Base-by-base conservation (phyloP, 2,113 vertebrate species). In the Sporophila hypoxantha region DNA sequence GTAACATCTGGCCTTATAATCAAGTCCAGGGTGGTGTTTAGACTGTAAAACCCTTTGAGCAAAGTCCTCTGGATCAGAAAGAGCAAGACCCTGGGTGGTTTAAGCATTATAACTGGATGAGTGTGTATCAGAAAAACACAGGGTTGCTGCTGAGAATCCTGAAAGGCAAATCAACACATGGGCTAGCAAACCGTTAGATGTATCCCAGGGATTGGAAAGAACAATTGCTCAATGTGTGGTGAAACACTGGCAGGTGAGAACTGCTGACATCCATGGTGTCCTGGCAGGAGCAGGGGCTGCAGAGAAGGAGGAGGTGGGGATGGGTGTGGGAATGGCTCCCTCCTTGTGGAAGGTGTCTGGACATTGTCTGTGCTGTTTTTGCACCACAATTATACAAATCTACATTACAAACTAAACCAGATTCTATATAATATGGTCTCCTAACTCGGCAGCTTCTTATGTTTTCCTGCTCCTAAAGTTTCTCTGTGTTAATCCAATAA, bases 291-390 rank as follows among this genome's bases (percentile, higher is more conserved):
- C 32, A 42, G 52, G 53, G n/a, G n/a, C 52, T 88, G 27, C 17
- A 14, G 32, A 20, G 46, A 8, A 52, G 27, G 12, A 32, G 14
- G 50, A 84, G 12, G 9, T 41, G 34, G n/a, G 53, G 23, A 21
- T 56, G 82, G 17, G 8, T 62, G 22, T 34, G 36, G 61, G 70
- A 77, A 64, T 6, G 22, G 57, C 29, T 75, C 44, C 49, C 19
- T 78, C 0, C 0, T 62, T 3, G 4, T 36, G 36, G 22, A 77
- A 30, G 5, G 37, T 68, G 67, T 23, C 7, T 25, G 23, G 47
- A 47, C 10, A 17, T 16, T 32, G 53, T 29, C 41, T 68, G 29
- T 32, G 10, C 26, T 92, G 27, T 0, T 36, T 83, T 81, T 52
- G 3, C 53, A 37, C 22, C 18, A 23, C 39, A 29, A 15, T 60